A percentile compares a stretch with the other conserved stretches of the same genome.
These are phyloP conservation scores for Lathronympha strigana DNA, from an alignment of 2,888 invertebrate species.

Conservation along the genomic window DNA sequence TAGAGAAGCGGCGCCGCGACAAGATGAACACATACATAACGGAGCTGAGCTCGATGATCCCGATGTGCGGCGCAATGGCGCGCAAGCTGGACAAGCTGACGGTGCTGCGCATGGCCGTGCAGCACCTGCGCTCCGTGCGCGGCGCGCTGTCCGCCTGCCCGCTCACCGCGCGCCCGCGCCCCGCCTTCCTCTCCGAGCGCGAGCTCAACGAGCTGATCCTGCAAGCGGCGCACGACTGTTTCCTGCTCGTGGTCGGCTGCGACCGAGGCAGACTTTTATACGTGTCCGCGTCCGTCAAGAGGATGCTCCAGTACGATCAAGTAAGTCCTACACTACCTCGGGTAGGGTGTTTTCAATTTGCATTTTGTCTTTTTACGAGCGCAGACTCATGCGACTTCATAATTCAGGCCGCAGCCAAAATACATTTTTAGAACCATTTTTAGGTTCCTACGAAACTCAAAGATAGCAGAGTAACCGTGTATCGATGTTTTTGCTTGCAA, in stretches of 20 bases:
- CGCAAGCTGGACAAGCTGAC: conserved; percentile 97
- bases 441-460: too few species aligned
- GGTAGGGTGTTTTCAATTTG: too few species aligned
- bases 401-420: too few species aligned
- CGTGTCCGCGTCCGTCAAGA: conserved; percentile 94
- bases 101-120: conserved; percentile 95
- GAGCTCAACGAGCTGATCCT: conserved; percentile 94
- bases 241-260: conserved; percentile 96
- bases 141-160: conserved; percentile 82
- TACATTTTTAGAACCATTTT: too few species aligned
- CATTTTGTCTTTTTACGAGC: too few species aligned
- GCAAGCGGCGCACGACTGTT: conserved; percentile 93
- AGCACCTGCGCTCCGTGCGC: conserved; percentile 91
- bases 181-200: conserved; percentile 92
- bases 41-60: conserved; percentile 94
- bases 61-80: conserved; percentile 97
- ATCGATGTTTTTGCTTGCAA: too few species aligned
- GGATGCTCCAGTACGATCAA: conserved; percentile 92
- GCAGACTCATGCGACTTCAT: too few species aligned
- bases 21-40: conserved; percentile 98
- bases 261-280: conserved; percentile 95
- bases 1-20: conserved; percentile 96
- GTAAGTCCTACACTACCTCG: conserved; percentile 69
- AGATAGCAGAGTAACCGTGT: too few species aligned
- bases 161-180: conserved; percentile 90